Evolutionary conservation across 2,113 vertebrate species (phyloP).

Genomic region (Leptodactylus fuscus): DNA sequence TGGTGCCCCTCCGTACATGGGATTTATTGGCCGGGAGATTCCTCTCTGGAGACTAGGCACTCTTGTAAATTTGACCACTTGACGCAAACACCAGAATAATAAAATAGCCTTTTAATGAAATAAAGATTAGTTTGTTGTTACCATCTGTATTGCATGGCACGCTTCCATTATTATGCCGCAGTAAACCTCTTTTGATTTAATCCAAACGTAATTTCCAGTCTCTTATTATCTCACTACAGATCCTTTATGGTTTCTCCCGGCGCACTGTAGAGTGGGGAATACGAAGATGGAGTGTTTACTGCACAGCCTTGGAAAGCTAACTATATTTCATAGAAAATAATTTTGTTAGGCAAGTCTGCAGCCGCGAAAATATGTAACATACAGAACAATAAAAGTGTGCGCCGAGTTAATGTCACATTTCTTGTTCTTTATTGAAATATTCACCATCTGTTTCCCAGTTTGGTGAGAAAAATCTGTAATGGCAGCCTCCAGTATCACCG

Average conservation of each 20-base stretch:
- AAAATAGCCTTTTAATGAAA: constrained; percentile 31
- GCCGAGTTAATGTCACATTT: constrained; percentile 56
- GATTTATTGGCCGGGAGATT: not conserved
- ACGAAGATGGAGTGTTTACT: constrained; percentile 46
- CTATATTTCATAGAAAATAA: constrained; percentile 54
- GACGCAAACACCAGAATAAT: constrained; percentile 30
- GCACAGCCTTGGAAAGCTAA: constrained; percentile 39
- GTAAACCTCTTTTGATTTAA: constrained; percentile 54
- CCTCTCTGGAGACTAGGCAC: not conserved
- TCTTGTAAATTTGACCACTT: not conserved
- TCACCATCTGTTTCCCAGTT: constrained; percentile 55
- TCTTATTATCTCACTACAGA: constrained; percentile 57
- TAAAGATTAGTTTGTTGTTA: constrained; percentile 40
- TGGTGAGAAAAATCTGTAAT: constrained; percentile 39
- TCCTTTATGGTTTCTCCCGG: constrained; percentile 49
- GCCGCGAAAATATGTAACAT: constrained; percentile 39
- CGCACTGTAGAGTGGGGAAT: constrained; percentile 37
- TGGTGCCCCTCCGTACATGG: not conserved
- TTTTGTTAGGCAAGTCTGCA: constrained; percentile 50
- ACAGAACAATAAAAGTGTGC: constrained; percentile 54
- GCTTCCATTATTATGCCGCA: constrained; percentile 40
- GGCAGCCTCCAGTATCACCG: constrained; percentile 26
- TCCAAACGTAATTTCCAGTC: constrained; percentile 55
- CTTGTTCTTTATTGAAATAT: constrained; percentile 55
- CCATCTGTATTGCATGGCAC: constrained; percentile 40